A percentile compares a stretch with the other conserved stretches of the same genome.
Conservation (phyloP, 1,140 invertebrate genomes). For the Frieseomelitta varia region DNA sequence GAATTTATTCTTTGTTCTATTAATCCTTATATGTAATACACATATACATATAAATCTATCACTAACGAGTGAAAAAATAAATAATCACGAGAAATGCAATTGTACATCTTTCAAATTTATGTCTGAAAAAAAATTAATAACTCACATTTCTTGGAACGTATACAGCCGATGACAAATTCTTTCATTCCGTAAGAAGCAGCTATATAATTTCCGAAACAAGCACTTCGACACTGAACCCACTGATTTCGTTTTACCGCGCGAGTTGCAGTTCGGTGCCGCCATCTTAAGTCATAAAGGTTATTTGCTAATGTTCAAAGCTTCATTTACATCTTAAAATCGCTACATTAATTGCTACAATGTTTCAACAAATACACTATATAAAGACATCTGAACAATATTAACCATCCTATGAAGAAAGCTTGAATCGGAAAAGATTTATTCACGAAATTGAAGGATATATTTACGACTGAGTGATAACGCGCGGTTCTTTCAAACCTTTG, state of each 20-base stretch:
- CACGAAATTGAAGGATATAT: background rate
- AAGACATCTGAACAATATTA: background rate
- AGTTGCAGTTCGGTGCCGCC: background rate
- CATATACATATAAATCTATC: background rate
- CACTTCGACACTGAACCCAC: background rate
- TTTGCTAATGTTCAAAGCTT: background rate
- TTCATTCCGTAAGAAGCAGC: background rate
- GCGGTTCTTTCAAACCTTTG: conserved; percentile 27
- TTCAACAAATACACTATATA: too few species aligned
- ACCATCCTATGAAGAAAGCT: background rate
- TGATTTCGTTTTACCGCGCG: conserved; percentile 11
- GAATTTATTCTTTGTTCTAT: background rate
- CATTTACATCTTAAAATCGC: background rate
- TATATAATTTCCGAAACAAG: background rate
- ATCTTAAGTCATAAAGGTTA: background rate
- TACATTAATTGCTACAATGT: background rate
- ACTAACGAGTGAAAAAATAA: background rate
- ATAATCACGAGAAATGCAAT: background rate
- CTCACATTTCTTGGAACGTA: background rate
- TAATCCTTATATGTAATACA: background rate
- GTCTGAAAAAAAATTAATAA: background rate
- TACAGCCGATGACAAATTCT: background rate
- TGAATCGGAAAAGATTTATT: too few species aligned
- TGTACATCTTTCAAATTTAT: background rate
- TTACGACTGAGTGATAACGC: background rate